Base-by-base conservation (phyloP, 2,113 vertebrate genomes). In the Deroptyus accipitrinus region DNA sequence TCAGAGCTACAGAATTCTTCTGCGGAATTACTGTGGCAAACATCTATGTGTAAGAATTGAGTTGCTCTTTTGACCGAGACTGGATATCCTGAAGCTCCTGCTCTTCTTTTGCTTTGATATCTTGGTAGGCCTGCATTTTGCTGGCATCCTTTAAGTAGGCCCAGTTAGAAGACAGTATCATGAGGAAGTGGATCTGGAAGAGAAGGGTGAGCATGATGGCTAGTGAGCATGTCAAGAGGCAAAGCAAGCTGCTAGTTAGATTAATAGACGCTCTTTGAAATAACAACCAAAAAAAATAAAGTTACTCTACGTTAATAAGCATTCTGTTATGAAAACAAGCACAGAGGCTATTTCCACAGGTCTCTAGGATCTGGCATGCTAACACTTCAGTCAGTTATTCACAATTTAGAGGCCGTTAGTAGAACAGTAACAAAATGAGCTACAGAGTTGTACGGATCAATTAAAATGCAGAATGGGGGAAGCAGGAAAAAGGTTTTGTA, bases 111-210 rank as follows among this genome's bases (percentile, higher is more conserved):
- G 98, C 98, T 99, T 99, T 99, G 99, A 99, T 99, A 99, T 99
- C 99, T 97, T 99, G 99, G 98, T 99, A 99, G 98, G 99, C 98
- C 98, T 99, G 99, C 98, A 99, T 99, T 98, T 99, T 99, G 99
- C 99, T 99, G 63, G 99, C 99, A 96, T 99, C 99, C 98, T 99
- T 99, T 98, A 99, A 99, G 98, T 99, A 99, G 98, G 99, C 99
- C 99, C 99, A 99, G 98, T 99, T 99, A 98, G 99, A 99, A 97
- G 99, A 99, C 97, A 99, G 99, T 99, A 99, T 99, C 99, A 99
- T 99, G 98, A 99, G 99, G 99, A 99, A 99, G 99, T 99, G 99
- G 98, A 99, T 99, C 99, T 99, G 99, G 98, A 99, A 99, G 97
- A 99, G 99, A 99, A 99, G 99, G 99, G 99, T 98, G 98, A 98